Evolutionary conservation across 2,888 invertebrate species (phyloP).

Genomic region (Zygaena filipendulae): DNA sequence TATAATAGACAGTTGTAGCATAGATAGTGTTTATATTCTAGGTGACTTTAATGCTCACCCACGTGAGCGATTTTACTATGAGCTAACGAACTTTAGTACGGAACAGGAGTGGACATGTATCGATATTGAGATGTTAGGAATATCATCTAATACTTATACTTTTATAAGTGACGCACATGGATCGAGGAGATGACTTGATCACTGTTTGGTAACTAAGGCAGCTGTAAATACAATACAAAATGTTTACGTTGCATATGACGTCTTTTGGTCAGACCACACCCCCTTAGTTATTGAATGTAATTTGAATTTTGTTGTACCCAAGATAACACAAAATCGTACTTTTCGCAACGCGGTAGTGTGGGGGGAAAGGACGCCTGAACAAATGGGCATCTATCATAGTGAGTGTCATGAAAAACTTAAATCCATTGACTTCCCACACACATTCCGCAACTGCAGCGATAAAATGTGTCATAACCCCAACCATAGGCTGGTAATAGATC

Average conservation of each 20-base stretch:
- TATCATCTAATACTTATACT: slow-evolving; percentile 11
- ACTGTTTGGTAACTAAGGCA: slow-evolving; percentile 12
- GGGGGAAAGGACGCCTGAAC: slow-evolving; percentile 4
- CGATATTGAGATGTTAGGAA: slow-evolving; percentile 9
- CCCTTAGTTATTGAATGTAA: slow-evolving; percentile 14
- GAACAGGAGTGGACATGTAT: slow-evolving; percentile 14
- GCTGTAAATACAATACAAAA: slow-evolving; percentile 5
- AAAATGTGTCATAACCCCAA: slow-evolving; percentile 1
- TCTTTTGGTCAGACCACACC: slow-evolving; percentile 16
- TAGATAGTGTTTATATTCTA: no score
- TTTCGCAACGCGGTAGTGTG: no score
- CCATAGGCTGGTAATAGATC: slow-evolving; percentile 7
- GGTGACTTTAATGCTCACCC: no score
- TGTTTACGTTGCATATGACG: slow-evolving; percentile 8
- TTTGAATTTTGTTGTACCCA: slow-evolving; percentile 7
- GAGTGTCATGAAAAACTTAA: slow-evolving; percentile 1
- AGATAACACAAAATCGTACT: slow-evolving; percentile 1
- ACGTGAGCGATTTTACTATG: no score
- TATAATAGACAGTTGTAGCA: no score
- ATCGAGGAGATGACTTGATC: slow-evolving; percentile 14
- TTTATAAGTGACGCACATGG: slow-evolving; percentile 18
- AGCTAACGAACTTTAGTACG: slow-evolving; percentile 10
- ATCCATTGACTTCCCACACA: slow-evolving; percentile 5
- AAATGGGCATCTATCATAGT: slow-evolving; percentile 1
- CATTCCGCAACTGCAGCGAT: slow-evolving; percentile 3